Evolutionary conservation across 2,113 vertebrate species (phyloP).

Genomic region (Turdus rufiventris): DNA sequence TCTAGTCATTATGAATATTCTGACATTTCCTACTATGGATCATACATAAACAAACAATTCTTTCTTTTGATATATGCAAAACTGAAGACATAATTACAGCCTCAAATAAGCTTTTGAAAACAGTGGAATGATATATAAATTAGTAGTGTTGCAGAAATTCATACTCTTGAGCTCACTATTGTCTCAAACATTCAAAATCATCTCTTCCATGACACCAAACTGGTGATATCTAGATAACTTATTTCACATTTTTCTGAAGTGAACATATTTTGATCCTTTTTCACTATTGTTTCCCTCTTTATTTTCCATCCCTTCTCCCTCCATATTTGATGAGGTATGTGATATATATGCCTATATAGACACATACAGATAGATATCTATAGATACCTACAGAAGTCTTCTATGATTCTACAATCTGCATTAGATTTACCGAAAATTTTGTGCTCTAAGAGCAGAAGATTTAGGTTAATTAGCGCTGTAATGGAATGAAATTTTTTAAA

Average conservation of each 20-base stretch:
- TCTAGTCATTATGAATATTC: background rate
- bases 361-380: too few species aligned
- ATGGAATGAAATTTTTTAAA: background rate
- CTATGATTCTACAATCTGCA: background rate
- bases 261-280: background rate
- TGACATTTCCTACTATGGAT: background rate
- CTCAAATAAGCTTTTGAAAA: background rate
- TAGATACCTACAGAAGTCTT: background rate
- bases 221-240: background rate
- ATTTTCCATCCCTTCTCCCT: background rate
- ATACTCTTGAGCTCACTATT: background rate
- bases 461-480: background rate
- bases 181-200: background rate
- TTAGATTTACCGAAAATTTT: background rate
- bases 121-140: background rate
- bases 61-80: background rate
- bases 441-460: background rate
- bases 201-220: rapidly evolving
- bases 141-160: background rate
- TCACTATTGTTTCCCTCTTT: background rate
- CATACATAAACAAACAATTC: background rate
- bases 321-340: background rate
- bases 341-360: too few species aligned
- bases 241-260: background rate
- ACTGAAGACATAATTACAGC: background rate